phyloP scores from a whole-genome alignment of 2,888 invertebrate genomes.

The Falcaria lacertinaria region DNA sequence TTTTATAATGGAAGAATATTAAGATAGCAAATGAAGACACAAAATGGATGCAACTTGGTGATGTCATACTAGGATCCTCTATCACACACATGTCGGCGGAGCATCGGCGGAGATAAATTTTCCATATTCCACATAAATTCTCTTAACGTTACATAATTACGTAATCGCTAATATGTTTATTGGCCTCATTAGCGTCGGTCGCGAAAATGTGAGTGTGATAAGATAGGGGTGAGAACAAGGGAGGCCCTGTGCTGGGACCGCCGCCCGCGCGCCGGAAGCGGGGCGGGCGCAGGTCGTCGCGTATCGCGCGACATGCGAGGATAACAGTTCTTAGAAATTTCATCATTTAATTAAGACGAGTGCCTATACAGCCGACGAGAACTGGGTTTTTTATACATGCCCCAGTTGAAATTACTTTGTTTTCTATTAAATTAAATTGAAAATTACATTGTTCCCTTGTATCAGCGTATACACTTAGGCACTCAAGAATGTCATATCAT shows the following conservation, averaged over 20 bases:
- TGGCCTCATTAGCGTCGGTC: conserved; percentile 61
- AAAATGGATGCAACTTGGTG: too few species aligned
- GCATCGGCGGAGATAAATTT: conserved; percentile 38
- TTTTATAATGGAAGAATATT: too few species aligned
- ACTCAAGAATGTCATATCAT: too few species aligned
- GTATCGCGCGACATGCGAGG: conserved; percentile 14
- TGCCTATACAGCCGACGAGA: background rate
- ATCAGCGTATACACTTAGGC: too few species aligned
- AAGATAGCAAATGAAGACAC: too few species aligned
- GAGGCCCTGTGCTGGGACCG: conserved; percentile 42
- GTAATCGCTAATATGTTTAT: conserved; percentile 54
- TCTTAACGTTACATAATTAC: conserved; percentile 46
- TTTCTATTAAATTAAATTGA: too few species aligned
- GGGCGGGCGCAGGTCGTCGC: conserved; percentile 39
- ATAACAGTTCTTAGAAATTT: conserved; percentile 1
- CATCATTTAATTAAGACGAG: background rate
- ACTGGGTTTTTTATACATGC: too few species aligned
- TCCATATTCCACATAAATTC: conserved; percentile 31
- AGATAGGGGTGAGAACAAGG: conserved; percentile 67
- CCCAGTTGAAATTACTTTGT: too few species aligned
- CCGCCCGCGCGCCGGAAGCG: conserved; percentile 17
- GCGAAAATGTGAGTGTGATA: conserved; percentile 74
- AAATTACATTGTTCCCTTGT: too few species aligned
- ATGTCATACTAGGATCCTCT: too few species aligned
- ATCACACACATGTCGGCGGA: conserved; percentile 16